Conservation (phyloP, 2,797 vertebrate genomes). For the Tympanoctomys barrerae region DNA sequence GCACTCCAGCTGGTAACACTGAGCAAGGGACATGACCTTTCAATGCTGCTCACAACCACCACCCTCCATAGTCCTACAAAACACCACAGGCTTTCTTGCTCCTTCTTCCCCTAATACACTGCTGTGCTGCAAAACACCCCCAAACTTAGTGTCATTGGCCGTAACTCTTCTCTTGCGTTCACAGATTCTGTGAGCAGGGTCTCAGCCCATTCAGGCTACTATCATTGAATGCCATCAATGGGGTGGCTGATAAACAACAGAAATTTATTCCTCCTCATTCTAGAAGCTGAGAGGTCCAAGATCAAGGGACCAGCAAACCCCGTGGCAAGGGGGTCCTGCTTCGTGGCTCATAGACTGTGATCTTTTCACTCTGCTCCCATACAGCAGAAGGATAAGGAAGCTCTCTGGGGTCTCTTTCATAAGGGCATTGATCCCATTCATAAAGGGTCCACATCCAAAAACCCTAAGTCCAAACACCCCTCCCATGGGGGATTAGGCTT, state of each 20-base stretch:
- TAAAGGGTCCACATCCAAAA: not conserved
- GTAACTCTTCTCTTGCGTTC: not conserved
- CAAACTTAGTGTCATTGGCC: not conserved
- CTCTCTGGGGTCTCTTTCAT: not conserved
- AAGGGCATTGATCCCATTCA: not conserved
- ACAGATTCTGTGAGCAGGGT: not conserved
- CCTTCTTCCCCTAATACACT: not conserved
- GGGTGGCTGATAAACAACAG: not conserved
- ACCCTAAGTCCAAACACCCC: not conserved
- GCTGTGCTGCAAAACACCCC: not conserved
- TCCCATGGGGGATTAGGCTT: not conserved
- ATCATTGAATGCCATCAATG: no score
- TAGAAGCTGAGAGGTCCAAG: not conserved
- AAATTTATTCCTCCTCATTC: not conserved
- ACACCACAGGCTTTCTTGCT: not conserved
- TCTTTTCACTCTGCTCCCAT: not conserved
- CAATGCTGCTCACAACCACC: not conserved
- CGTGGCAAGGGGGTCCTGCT: no score
- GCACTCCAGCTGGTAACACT: not conserved
- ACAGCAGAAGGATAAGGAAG: not conserved
- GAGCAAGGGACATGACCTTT: no score
- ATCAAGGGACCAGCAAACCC: not conserved
- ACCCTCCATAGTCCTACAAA: not conserved
- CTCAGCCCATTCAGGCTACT: not conserved
- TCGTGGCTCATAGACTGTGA: not conserved